Evolutionary conservation across 2,888 invertebrate species (phyloP), one percentile per base, ranked within the genome.

Genomic region (Zele albiditarsus): DNA sequence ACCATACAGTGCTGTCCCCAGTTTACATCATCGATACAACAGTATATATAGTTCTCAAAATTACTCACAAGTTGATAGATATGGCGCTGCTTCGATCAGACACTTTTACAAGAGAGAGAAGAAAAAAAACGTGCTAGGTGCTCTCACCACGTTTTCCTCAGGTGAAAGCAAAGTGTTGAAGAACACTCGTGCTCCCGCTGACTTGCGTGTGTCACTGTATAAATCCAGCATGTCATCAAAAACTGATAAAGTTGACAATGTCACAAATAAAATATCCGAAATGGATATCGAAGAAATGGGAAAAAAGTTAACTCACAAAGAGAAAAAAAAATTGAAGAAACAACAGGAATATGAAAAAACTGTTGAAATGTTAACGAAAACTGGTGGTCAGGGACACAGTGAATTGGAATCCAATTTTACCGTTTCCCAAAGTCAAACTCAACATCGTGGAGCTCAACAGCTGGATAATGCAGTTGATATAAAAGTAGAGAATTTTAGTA

Each of bases 401-500:
- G 96, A 97, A 74, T 90, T 98, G 20, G 97, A 96, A 75, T 95
- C 95, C 49, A 98, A 99, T 90, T 99, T 99, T 88, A 97, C 98
- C 3, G 96, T 99, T 78, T 98, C 98, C 4, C 95, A 95, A 72
- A 92, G 91, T 92, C 93, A 82, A 93, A 94, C 91, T 46, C 90
- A 90, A 70, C 90, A 90, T 66, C 86, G 89, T 0, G 84, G 85
- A n/a, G 75, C 80, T 2, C 86, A 87, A 53, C 88, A 88, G 77
- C 75, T 96, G 81, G 98, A 99, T 87, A 95, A 97, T 88, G 98
- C 98, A 0, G 95, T 97, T 14, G 99, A 99, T 89, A 99, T 99
- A 70, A 99, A 99, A 92, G 96, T 98, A 20, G 99, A 99, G 86
- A 98, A 97, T 89, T 99, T 99, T 88, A 97, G 97, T 75, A 99